Conservation (phyloP, 2,888 invertebrate genomes). For the Venustoraphidia nigricollis region DNA sequence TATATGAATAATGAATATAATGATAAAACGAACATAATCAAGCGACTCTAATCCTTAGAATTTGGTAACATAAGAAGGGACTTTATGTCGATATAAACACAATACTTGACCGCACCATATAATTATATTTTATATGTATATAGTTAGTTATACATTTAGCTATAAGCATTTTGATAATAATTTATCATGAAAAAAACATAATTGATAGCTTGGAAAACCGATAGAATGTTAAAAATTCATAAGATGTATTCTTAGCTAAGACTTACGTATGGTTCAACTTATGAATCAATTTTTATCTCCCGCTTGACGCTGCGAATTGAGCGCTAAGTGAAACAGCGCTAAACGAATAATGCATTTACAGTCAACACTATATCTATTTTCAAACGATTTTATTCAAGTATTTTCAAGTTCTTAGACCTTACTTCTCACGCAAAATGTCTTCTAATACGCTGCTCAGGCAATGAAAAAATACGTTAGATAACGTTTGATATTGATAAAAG, state of each 20-base stretch:
- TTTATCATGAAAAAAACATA: constrained; percentile 2
- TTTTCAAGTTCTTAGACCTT: too few relatives aligned
- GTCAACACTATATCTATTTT: too few relatives aligned
- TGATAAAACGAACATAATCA: neutral
- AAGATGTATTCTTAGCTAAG: neutral
- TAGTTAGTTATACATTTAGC: neutral
- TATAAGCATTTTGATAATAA: constrained; percentile 1
- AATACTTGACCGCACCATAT: neutral
- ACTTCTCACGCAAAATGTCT: too few relatives aligned
- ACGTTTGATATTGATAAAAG: too few relatives aligned
- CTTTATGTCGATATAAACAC: neutral
- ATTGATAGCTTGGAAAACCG: constrained; percentile 1
- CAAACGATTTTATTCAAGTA: too few relatives aligned
- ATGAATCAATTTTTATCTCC: too few relatives aligned
- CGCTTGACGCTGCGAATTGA: too few relatives aligned
- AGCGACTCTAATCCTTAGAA: neutral
- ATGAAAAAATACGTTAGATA: too few relatives aligned
- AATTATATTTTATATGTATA: constrained; percentile 1
- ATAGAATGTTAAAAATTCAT: constrained; percentile 1
- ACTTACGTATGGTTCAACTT: neutral
- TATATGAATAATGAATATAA: constrained; percentile 1
- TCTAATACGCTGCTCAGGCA: too few relatives aligned
- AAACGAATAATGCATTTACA: too few relatives aligned
- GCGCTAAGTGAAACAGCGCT: too few relatives aligned
- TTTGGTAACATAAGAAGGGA: neutral